Conservation (phyloP, 2,797 vertebrate genomes). For the Geotrypetes seraphini region DNA sequence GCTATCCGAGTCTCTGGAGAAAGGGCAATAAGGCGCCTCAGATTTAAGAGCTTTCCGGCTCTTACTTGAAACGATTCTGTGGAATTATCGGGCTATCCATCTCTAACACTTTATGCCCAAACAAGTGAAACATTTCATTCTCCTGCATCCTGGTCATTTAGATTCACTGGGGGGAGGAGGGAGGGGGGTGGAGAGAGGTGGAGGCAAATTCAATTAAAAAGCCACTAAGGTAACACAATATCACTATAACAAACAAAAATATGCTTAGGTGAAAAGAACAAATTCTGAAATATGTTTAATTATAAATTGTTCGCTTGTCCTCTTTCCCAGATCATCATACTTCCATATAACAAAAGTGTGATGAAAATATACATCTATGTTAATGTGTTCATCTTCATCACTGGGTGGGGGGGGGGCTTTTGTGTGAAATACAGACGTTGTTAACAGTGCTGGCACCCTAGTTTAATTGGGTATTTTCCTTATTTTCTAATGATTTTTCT, state of each 20-base stretch:
- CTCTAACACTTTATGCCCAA: conserved; percentile 8
- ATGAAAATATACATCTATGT: too few species aligned
- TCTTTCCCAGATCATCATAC: conserved; percentile 18
- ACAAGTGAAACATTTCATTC: not conserved
- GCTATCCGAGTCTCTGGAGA: conserved; percentile 33
- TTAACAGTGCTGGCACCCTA: too few species aligned
- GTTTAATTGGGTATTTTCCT: too few species aligned
- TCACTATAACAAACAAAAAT: conserved; percentile 10
- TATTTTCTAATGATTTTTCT: too few species aligned
- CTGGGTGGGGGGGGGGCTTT: too few species aligned
- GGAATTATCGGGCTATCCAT: conserved; percentile 12
- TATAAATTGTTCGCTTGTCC: conserved; percentile 7
- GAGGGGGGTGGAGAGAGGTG: too few species aligned
- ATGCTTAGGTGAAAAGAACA: conserved; percentile 13
- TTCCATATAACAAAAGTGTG: conserved; percentile 18
- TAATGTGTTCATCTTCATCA: too few species aligned
- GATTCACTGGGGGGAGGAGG: conserved; percentile 16
- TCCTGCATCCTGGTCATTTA: conserved; percentile 5
- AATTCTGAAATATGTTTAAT: conserved; percentile 14
- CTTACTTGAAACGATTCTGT: not conserved
- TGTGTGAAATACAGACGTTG: too few species aligned
- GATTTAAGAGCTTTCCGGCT: conserved; percentile 20
- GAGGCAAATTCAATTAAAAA: conserved; percentile 3
- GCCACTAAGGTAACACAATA: conserved; percentile 2
- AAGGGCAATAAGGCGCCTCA: conserved; percentile 16